These are phyloP conservation scores for Acanthurus tractus DNA, from an alignment of 2,797 vertebrate species.

Conservation along the genomic window DNA sequence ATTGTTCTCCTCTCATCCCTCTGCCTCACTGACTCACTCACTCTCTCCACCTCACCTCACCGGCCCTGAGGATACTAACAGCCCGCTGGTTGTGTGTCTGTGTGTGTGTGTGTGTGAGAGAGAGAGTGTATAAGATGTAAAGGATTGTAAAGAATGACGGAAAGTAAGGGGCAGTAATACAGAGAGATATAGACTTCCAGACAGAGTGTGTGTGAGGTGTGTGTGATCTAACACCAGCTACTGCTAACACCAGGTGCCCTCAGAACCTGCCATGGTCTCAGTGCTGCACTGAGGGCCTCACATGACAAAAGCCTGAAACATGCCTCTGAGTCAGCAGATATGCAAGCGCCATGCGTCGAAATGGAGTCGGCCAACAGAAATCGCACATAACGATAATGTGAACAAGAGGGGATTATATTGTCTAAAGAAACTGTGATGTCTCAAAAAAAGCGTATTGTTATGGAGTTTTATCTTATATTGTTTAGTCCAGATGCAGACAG, in stretches of 20 bases:
- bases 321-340: constrained; percentile 47
- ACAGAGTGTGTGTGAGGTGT: background rate
- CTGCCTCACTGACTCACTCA: constrained; percentile 58
- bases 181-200: background rate
- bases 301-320: constrained; percentile 72
- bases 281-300: constrained; percentile 58
- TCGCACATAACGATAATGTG: background rate
- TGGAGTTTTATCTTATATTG: background rate
- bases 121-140: background rate
- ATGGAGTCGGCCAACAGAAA: background rate
- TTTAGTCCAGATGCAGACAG: background rate
- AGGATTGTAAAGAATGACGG: constrained; percentile 9
- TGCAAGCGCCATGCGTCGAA: background rate
- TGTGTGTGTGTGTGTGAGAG: background rate
- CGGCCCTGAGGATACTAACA: constrained; percentile 75
- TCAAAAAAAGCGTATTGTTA: no score
- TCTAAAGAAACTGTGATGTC: no score
- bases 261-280: constrained; percentile 50
- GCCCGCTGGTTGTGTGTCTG: constrained; percentile 62
- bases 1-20: constrained; percentile 58
- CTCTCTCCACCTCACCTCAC: constrained; percentile 69
- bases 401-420: no score
- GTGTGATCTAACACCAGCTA: constrained; percentile 61
- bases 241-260: constrained; percentile 68
- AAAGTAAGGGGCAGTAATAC: background rate